Base-by-base conservation (phyloP, 2,113 vertebrate genomes). In the Eleginops maclovinus region DNA sequence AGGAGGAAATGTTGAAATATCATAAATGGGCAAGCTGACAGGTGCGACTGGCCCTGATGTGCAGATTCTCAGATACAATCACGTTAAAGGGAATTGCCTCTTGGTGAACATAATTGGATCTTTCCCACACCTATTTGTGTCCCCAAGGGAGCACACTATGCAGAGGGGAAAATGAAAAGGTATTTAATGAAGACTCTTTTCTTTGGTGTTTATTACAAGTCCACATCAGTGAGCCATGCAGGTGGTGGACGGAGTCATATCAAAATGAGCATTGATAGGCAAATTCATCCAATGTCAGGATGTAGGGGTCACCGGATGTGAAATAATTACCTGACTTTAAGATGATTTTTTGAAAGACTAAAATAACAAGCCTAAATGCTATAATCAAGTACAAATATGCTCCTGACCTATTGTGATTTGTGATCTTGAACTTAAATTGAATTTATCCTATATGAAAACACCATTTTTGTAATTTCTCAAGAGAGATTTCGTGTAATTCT, bases 21-120 rank as follows among this genome's bases (percentile, higher is more conserved):
- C 66, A 76, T 79, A 86, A 83, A 81, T 87, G 79, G 77, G 77
- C 60, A 40, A 19, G 41, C 82, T 80, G 86, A 84, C 75, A 62
- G 59, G 49, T 40, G 54, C 61, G 69, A 56, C 68, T 21, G 70
- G 77, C 72, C 66, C 76, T 88, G 87, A 91, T 84, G 82, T 87
- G 81, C 76, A 76, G 84, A 85, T 90, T 87, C 87, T 70, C 70
- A 86, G 87, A 92, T 85, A 93, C 83, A 86, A 93, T 93, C 90
- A 87, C 82, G 67, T 82, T 88, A 81, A 91, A 88, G 85, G 83
- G 74, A 92, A 92, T 79, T 90, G 90, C 73, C 82, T 93, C 84
- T 81, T 79, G 84, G 82, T 83, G 81, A 82, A 87, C 81, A 91
- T 93, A 93, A 94, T 93, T 92, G 87, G 91, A 92, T 91, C 81